Base-by-base conservation (phyloP, 2,113 vertebrate genomes). In the Brachypteracias leptosomus region DNA sequence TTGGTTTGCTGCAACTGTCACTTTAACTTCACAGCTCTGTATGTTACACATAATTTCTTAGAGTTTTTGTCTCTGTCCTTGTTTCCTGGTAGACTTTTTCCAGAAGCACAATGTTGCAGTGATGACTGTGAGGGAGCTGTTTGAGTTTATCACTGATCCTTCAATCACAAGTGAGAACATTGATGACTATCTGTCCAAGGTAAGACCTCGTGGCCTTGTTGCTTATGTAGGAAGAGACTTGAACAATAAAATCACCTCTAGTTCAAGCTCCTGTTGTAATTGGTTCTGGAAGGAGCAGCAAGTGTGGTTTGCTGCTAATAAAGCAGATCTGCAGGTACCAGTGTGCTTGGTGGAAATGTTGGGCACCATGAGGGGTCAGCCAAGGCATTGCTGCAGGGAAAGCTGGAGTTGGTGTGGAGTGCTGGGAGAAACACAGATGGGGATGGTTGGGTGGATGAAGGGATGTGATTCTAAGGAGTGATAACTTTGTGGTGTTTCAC, bases 61-160 rank as follows among this genome's bases (percentile, higher is more conserved):
- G 0, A 1, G 2, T 16, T 22, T 51, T 87, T 58, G 33, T 65
- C 67, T 95, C 44, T 86, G 38, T 31, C 29, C 46, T 77, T 70
- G 13, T 78, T 73, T 76, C 77, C n/a, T 62, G 72, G 40, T 95
- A 99, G 99, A 98, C 90, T 99, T 99, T 83, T 99, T 99, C 91
- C 96, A 96, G 70, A 99, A 98, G 92, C 98, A 63, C 18, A 95
- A 80, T 0, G 99, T 99, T 24, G 98, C 99, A 0, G 99, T 99
- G 83, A 99, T 99, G 99, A 99, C 99, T 0, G 98, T 99, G 78
- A 98, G 98, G 68, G 99, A 99, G 81, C 98, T 99, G 77, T 99
- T 99, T 93, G 99, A 99, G 89, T 99, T 99, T 79, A 95, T 99
- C 96, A 99, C 99, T 0, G 99, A 99, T 89, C 98, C 98, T 11